Evolutionary conservation across 2,888 invertebrate species (phyloP).

Genomic region (Spatulosminthurus flaviceps): DNA sequence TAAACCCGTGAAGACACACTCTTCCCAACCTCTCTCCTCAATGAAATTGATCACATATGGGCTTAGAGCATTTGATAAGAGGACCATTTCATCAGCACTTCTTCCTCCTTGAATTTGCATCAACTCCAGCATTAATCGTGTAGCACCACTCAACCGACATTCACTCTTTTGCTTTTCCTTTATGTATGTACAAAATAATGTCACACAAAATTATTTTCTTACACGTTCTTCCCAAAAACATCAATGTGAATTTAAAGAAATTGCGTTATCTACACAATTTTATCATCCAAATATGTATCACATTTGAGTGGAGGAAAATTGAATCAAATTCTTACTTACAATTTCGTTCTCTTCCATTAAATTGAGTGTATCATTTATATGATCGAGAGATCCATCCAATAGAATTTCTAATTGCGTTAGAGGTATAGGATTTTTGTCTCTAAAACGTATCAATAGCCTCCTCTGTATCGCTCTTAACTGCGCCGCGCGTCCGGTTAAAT

Average conservation of each 20-base stretch:
- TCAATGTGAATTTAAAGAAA: no score
- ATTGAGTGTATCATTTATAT: conserved; percentile 70
- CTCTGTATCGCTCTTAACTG: conserved; percentile 83
- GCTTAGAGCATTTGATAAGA: conserved; percentile 66
- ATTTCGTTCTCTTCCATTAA: conserved; percentile 68
- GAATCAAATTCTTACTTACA: conserved; percentile 58
- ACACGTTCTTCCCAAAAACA: no score
- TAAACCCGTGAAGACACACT: conserved; percentile 56
- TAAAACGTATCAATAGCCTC: conserved; percentile 78
- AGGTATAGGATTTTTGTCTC: conserved; percentile 80
- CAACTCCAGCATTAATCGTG: conserved; percentile 66
- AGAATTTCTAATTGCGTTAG: conserved; percentile 77
- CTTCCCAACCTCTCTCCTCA: conserved; percentile 66
- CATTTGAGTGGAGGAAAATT: not conserved
- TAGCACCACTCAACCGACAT: conserved; percentile 66
- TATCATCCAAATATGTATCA: no score
- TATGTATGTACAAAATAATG: not conserved
- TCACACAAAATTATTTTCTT: no score
- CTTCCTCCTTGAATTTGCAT: conserved; percentile 66
- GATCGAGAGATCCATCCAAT: conserved; percentile 76
- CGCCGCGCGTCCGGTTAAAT: conserved; percentile 70
- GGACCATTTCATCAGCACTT: conserved; percentile 65
- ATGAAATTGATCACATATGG: conserved; percentile 66
- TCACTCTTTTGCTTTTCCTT: conserved; percentile 65
- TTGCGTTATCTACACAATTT: no score